phyloP scores from a whole-genome alignment of 2,797 vertebrate species.

The Euthynnus affinis region DNA sequence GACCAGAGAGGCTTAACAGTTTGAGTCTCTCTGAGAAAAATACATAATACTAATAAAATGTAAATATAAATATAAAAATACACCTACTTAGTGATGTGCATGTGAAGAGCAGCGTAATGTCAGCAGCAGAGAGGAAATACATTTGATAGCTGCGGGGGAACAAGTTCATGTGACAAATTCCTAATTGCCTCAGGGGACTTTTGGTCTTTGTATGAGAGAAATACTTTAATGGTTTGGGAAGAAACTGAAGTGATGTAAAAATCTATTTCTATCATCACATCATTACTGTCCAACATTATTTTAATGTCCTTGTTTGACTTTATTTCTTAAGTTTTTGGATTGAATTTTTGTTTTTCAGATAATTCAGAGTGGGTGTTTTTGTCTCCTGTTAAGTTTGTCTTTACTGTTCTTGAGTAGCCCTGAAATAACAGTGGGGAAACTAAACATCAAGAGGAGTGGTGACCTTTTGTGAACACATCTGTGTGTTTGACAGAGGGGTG shows the following conservation, averaged over 20 bases:
- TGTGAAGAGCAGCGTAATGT: background rate
- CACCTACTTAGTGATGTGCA: background rate
- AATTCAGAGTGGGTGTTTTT: background rate
- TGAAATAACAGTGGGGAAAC: constrained; percentile 34
- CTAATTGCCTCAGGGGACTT: background rate
- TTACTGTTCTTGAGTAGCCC: constrained; percentile 25
- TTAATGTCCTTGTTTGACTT: background rate
- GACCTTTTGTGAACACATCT: constrained; percentile 29
- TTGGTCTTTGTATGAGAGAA: background rate
- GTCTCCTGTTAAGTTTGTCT: constrained; percentile 4
- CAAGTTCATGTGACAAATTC: background rate
- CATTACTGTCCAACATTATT: background rate
- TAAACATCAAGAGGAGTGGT: constrained; percentile 19
- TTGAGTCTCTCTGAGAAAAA: background rate
- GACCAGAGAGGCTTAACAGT: background rate
- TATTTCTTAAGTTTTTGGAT: background rate
- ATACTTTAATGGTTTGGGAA: background rate
- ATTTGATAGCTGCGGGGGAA: background rate
- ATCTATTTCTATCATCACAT: background rate
- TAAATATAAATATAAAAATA: background rate
- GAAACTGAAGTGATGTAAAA: background rate
- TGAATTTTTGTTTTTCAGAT: background rate
- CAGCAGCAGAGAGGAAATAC: constrained; percentile 7
- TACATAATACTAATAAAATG: no score
- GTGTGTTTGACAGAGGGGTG: constrained; percentile 26